Evolutionary conservation across 2,113 vertebrate species (phyloP).

Genomic region (Oreochromis spilurus): DNA sequence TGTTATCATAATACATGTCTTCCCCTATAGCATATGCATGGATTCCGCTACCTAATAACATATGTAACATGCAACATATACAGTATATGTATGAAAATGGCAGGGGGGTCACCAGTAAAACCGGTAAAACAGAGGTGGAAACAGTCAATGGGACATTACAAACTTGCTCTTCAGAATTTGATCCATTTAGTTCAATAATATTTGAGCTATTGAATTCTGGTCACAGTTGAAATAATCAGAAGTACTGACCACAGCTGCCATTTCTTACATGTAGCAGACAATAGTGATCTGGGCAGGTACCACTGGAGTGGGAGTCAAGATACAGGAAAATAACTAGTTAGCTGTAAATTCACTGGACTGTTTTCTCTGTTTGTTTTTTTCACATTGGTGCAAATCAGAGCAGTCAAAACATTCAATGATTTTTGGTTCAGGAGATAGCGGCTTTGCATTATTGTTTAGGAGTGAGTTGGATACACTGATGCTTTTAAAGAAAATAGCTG

Average conservation of each 20-base stretch:
- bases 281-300: too few species aligned
- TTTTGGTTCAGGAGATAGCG: accelerated
- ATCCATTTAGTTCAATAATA: not conserved
- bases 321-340: not conserved
- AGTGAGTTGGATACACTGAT: not conserved
- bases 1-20: too few species aligned
- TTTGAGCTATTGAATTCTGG: not conserved
- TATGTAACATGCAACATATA: too few species aligned
- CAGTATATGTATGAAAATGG: too few species aligned
- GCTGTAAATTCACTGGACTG: not conserved
- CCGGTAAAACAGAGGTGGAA: too few species aligned
- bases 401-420: not conserved
- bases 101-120: too few species aligned
- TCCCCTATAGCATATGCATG: too few species aligned
- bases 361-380: not conserved
- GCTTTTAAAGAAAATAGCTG: not conserved
- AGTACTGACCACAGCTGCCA: not conserved
- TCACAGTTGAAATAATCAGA: not conserved
- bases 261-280: too few species aligned
- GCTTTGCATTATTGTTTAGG: not conserved
- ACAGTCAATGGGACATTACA: too few species aligned
- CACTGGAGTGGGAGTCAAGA: not conserved
- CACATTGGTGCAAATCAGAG: not conserved
- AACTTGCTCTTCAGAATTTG: not conserved
- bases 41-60: too few species aligned